Base-by-base conservation (phyloP, 1,140 invertebrate species). In the Trichonephila clavipes region DNA sequence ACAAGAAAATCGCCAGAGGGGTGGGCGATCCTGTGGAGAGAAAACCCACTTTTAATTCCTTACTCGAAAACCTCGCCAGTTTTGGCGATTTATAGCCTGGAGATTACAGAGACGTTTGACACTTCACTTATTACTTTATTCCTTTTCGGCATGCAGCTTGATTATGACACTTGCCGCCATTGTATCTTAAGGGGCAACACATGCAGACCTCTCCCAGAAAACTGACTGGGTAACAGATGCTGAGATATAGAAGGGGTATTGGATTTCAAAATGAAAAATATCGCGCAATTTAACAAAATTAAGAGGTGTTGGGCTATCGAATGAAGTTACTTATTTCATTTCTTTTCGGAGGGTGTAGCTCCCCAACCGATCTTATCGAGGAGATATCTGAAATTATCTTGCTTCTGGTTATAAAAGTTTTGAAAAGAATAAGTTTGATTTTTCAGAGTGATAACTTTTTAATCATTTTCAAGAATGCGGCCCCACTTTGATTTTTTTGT, bases 21-120 rank as follows among this genome's bases (percentile, higher is more conserved):
- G 18, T 59, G 90, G 90, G 90, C 90, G 90, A 92, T 40, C 24
- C 81, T 92, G 59, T 64, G 34, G 16, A 62, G 64, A 66, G 90
- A 61, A 83, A 40, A 85, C 40, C 90, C 61, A 92, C 62, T 92
- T 92, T 92, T 92, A 28, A 83, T 92, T 92, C 69, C 28, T 64
- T 5, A 40, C 19, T 88, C 12, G 58, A 61, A n/a, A 51, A 28
- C 72, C 34, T n/a, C 21, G 16, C 62, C 81, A 92, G 12, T 62
- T 92, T 92, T 92, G 90, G 90, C 90, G 90, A 44, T 83, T 83
- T 83, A 92, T 83, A 83, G 77, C 90, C 66, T 24, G 28, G 7
- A 77, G 72, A 77, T 77, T 64, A 77, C 6, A 18, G 28, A 28
- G 72, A 77, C 51, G 40, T 83, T 83, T 83, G 82, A 83, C 51